Evolutionary conservation across 2,113 vertebrate genomes (phyloP).

Genomic region (Brachyhypopomus occidentalis): DNA sequence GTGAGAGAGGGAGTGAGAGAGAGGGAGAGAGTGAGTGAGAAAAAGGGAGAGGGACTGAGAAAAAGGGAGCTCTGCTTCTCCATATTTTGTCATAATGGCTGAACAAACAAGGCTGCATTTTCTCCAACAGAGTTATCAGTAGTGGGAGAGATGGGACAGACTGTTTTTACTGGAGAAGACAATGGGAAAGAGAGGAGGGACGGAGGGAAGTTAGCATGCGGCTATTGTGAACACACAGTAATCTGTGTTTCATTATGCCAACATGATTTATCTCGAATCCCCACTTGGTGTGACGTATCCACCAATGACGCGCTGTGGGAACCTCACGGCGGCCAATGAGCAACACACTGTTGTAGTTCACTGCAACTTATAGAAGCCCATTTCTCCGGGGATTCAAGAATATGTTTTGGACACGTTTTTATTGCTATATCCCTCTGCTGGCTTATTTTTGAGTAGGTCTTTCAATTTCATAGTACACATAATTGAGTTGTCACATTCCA

Average conservation of each 20-base stretch:
- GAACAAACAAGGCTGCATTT: constrained; percentile 68
- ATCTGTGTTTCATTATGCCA: constrained; percentile 64
- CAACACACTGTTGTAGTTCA: constrained; percentile 40
- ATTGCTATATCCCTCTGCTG: constrained; percentile 54
- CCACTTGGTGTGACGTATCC: constrained; percentile 18
- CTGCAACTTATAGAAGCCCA: constrained; percentile 50
- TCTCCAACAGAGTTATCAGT: constrained; percentile 62
- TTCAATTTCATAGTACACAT: constrained; percentile 51
- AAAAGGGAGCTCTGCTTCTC: constrained; percentile 49
- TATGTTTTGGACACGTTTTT: constrained; percentile 66
- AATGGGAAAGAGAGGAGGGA: constrained; percentile 64
- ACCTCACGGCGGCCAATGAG: constrained; percentile 57
- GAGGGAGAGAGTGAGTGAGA: neutral
- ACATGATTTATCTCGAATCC: constrained; percentile 57
- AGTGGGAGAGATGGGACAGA: constrained; percentile 58
- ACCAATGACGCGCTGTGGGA: constrained; percentile 70
- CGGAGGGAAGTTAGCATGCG: constrained; percentile 54
- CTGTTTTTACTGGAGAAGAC: constrained; percentile 74
- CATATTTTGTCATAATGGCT: constrained; percentile 65
- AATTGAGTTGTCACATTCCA: constrained; percentile 65
- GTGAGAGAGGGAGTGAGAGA: neutral
- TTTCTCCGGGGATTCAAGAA: constrained; percentile 59
- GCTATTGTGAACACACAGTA: constrained; percentile 67
- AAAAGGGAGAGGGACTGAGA: neutral
- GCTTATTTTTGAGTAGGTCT: constrained; percentile 59